Evolutionary conservation across 1,140 invertebrate species (phyloP).

Genomic region (Pseudoatta argentina): DNA sequence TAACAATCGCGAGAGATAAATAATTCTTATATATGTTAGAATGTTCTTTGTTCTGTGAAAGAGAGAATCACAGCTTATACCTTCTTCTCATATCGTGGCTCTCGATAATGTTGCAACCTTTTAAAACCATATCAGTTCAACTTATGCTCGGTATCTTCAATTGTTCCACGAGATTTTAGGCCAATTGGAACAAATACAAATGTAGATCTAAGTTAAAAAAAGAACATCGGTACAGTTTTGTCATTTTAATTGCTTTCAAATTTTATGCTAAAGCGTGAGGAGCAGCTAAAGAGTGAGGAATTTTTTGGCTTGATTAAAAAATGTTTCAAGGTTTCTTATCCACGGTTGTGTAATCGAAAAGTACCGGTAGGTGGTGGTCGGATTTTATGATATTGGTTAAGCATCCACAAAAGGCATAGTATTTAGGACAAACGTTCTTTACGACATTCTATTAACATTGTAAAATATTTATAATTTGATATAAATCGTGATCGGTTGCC

Average conservation of each 20-base stretch:
- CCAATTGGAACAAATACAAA: neutral
- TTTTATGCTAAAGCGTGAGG: neutral
- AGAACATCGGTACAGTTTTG: neutral
- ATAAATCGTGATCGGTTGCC: neutral
- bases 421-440: constrained; percentile 22
- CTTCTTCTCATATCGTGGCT: neutral
- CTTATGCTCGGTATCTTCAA: neutral
- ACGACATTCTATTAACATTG: neutral
- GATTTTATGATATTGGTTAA: constrained; percentile 1
- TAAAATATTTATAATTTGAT: neutral
- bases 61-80: neutral
- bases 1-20: neutral
- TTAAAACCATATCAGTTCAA: neutral
- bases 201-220: neutral
- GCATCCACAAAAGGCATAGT: neutral
- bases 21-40: constrained; percentile 7
- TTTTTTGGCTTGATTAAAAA: neutral
- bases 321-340: neutral
- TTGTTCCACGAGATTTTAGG: neutral
- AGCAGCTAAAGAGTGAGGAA: neutral
- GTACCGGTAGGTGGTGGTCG: neutral
- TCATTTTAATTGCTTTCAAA: neutral
- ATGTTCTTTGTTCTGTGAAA: neutral
- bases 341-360: neutral
- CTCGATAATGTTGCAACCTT: neutral